Percentiles rank a stretch among this genome's conserved stretches.
phyloP scores from a whole-genome alignment of 1,140 invertebrate species.

The Chlorops oryzae region DNA sequence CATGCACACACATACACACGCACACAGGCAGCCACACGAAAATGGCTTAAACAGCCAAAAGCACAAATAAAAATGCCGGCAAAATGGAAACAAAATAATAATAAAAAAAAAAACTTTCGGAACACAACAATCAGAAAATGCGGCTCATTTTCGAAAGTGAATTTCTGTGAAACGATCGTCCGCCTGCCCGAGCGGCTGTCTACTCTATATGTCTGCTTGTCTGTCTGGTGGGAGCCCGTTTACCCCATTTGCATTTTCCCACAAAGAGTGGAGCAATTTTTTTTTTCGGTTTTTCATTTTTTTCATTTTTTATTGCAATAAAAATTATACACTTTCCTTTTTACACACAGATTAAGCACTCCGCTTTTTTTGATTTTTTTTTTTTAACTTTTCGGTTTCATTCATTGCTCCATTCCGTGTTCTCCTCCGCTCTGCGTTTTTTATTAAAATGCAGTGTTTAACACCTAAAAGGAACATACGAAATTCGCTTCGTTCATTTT shows the following conservation, averaged over 20 bases:
- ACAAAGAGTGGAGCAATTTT: not conserved
- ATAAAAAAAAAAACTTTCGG: not conserved
- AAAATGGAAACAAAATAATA: not conserved
- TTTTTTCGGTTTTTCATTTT: not conserved
- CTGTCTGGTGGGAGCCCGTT: not conserved
- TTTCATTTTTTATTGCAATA: not conserved
- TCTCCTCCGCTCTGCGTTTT: not conserved
- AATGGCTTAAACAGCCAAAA: too few species aligned
- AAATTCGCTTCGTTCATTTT: too few species aligned
- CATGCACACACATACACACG: not conserved
- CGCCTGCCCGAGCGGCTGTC: too few species aligned
- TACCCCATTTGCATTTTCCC: not conserved
- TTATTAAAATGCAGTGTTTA: not conserved
- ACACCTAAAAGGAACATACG: not conserved
- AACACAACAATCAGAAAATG: not conserved
- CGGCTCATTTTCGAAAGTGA: slow-evolving; percentile 2
- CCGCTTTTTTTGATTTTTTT: not conserved
- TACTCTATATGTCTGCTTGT: not conserved
- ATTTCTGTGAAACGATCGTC: too few species aligned
- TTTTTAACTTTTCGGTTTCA: not conserved
- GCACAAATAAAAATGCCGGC: too few species aligned
- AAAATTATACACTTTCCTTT: slow-evolving; percentile 2
- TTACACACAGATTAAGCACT: slow-evolving; percentile 31
- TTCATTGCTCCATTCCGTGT: not conserved
- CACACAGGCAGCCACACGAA: not conserved